Evolutionary conservation across 2,888 invertebrate genomes (phyloP).

Genomic region (Acleris emargana): DNA sequence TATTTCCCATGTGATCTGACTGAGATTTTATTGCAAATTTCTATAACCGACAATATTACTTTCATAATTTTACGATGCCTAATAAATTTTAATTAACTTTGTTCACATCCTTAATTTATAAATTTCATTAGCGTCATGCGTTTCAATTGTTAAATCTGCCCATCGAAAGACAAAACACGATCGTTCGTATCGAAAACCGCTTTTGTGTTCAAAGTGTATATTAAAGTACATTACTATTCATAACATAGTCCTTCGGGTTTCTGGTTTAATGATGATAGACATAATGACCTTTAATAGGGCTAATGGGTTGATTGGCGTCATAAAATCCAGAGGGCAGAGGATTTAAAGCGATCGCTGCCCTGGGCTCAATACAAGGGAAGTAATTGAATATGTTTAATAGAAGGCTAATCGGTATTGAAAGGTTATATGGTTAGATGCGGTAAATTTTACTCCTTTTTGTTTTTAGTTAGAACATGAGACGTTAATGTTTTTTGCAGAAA

Average conservation of each 20-base stretch:
- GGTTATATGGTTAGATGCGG: constrained; percentile 4
- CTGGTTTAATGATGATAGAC: constrained; percentile 61
- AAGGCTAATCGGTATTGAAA: constrained; percentile 41
- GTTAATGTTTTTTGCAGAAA: no score
- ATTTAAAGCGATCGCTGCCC: constrained; percentile 33
- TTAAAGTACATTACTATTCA: constrained; percentile 57
- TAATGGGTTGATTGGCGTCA: constrained; percentile 71
- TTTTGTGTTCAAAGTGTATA: constrained; percentile 34
- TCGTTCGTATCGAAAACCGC: constrained; percentile 6
- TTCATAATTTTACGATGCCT: not conserved
- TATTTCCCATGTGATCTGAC: no score
- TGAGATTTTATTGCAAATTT: no score
- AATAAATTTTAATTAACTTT: not conserved
- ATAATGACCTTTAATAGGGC: constrained; percentile 68
- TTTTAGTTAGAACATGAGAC: not conserved
- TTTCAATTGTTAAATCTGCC: constrained; percentile 3
- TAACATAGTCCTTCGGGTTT: constrained; percentile 51
- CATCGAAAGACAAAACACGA: not conserved
- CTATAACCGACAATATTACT: not conserved
- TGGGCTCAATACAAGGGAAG: constrained; percentile 46
- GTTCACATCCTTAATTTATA: not conserved
- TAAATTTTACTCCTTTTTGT: not conserved
- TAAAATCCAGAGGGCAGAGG: constrained; percentile 59
- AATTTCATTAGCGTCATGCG: no score
- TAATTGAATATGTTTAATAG: constrained; percentile 63